Evolutionary conservation across 2,888 invertebrate genomes (phyloP), one percentile per base, ranked within the genome.

Genomic region (Himalopsyche kuldschensis): DNA sequence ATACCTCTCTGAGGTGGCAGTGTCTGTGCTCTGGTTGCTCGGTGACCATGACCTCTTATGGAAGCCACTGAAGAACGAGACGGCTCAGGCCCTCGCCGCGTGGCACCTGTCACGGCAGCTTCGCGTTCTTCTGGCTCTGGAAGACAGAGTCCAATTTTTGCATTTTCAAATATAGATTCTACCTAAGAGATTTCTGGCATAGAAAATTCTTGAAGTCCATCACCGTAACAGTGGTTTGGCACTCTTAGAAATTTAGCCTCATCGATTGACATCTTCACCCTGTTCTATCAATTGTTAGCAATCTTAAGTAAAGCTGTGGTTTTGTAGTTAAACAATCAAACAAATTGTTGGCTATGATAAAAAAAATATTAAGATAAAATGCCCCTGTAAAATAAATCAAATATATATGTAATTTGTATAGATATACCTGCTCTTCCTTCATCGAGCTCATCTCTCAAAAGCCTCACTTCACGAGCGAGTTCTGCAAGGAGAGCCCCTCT

Each of bases 401-500:
- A n/a, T n/a, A n/a, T n/a, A 11, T 77, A 27, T 77, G 10, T 35
- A 77, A 35, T 77, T 41, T 46, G 10, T 77, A 27, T 69, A 15
- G 30, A 81, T 30, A 20, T 48, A 86, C 86, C 86, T 55, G 82
- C 79, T 11, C 85, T 76, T 20, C 85, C 82, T 78, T 86, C 85
- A 78, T 97, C 96, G 80, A 98, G 93, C 88, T 98, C 96, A 85
- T 98, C 98, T 87, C 97, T 94, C 87, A 98, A 91, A 85, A 95
- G 94, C 82, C 96, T 94, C 88, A 99, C 93, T 88, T 98, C 98
- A 77, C 96, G 93, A 0, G 97, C 96, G 63, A 99, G 91, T 87
- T 98, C 97, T 27, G 97, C 94, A 0, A 98, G 92, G 17, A 98
- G 90, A 0, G 96, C 95, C 6, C 97, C 97, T 83, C 97, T 94